phyloP scores from a whole-genome alignment of 2,888 invertebrate species.

The Drosophila seclusa region DNA sequence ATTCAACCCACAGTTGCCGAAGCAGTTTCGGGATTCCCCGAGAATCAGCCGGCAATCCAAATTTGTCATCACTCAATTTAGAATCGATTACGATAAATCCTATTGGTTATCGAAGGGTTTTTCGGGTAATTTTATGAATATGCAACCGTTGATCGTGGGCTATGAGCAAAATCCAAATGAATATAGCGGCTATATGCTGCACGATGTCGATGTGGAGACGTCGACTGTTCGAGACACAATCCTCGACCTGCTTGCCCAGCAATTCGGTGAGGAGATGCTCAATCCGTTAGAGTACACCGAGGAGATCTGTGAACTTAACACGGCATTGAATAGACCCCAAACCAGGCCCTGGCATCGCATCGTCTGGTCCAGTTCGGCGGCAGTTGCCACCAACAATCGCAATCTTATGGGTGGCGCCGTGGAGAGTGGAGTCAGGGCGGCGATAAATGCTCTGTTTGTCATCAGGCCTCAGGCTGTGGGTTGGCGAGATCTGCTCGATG shows the following conservation, averaged over 20 bases:
- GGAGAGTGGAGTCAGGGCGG: slow-evolving; percentile 83
- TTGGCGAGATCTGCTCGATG: slow-evolving; percentile 81
- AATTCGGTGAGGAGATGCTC: slow-evolving; percentile 80
- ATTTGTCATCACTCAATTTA: slow-evolving; percentile 72
- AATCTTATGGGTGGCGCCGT: slow-evolving; percentile 83
- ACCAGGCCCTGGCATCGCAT: slow-evolving; percentile 82
- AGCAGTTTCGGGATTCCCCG: slow-evolving; percentile 38
- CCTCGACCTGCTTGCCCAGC: slow-evolving; percentile 62
- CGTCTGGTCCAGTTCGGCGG: slow-evolving; percentile 82
- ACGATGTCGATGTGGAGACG: slow-evolving; percentile 56
- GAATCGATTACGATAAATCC: slow-evolving; percentile 70
- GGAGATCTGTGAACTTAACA: slow-evolving; percentile 66
- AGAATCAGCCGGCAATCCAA: background rate
- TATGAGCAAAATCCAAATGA: slow-evolving; percentile 61
- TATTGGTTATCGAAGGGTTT: slow-evolving; percentile 76
- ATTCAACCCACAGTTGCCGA: slow-evolving; percentile 78
- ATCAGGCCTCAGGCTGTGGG: slow-evolving; percentile 81
- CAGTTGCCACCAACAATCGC: slow-evolving; percentile 77
- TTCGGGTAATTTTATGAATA: slow-evolving; percentile 75
- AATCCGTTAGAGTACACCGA: slow-evolving; percentile 64
- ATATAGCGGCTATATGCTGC: slow-evolving; percentile 76
- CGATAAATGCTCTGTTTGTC: slow-evolving; percentile 78
- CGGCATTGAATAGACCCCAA: slow-evolving; percentile 62
- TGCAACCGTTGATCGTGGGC: slow-evolving; percentile 73
- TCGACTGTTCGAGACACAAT: slow-evolving; percentile 52